Conservation (phyloP, 64 coral and sea anemone species). For the Dendronephthya gigantea region DNA sequence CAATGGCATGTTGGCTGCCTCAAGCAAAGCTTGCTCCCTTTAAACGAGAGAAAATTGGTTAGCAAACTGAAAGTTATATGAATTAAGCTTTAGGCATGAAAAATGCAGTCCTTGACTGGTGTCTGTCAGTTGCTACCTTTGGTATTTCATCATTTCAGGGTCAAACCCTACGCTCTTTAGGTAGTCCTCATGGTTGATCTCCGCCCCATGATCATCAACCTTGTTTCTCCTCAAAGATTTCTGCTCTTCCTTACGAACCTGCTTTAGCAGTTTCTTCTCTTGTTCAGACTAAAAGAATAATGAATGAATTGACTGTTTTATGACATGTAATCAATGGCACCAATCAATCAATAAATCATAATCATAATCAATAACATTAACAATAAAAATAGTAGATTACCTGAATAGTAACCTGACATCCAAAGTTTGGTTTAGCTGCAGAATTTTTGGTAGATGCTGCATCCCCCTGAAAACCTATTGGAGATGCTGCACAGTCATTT, state of each 20-base stretch:
- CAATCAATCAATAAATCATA: too few species aligned
- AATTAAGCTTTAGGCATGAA: conserved; percentile 24
- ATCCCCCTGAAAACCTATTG: not conserved
- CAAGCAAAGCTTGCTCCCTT: conserved; percentile 63
- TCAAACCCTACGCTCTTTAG: conserved; percentile 78
- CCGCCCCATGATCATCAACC: conserved; percentile 16
- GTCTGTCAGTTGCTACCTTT: conserved; percentile 35
- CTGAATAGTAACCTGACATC: conserved; percentile 81
- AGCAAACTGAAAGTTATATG: too few species aligned
- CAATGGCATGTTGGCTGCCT: conserved; percentile 42
- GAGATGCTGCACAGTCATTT: not conserved
- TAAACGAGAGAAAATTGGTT: not conserved
- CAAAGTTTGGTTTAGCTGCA: conserved; percentile 49
- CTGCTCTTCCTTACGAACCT: conserved; percentile 53
- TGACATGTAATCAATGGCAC: too few species aligned
- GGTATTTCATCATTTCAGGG: conserved; percentile 59
- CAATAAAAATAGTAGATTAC: conserved; percentile 4
- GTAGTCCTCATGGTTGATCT: conserved; percentile 60
- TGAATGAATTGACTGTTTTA: not conserved
- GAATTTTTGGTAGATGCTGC: not conserved
- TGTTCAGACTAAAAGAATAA: conserved; percentile 51
- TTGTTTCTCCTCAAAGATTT: conserved; percentile 48
- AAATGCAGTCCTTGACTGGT: not conserved
- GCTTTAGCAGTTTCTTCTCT: conserved; percentile 69
- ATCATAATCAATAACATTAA: too few species aligned